Evolutionary conservation across 2,888 invertebrate genomes (phyloP).

Genomic region (Rhorus exstirpatorius): DNA sequence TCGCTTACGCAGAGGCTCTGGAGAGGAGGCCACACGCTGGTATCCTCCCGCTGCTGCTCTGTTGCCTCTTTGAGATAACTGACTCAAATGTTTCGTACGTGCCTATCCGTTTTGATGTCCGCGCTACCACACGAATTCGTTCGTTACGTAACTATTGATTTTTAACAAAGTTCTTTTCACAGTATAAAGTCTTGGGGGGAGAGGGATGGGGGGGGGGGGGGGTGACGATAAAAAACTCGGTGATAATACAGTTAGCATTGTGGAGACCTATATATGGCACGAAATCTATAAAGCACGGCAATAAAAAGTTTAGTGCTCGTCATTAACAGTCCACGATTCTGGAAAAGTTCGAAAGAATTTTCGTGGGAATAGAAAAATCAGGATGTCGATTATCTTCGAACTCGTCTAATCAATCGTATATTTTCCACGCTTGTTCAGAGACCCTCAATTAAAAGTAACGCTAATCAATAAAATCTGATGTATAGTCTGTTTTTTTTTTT

Average conservation of each 20-base stretch:
- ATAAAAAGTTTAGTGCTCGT: too few species aligned
- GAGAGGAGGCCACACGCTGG: constrained; percentile 41
- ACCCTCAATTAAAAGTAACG: too few species aligned
- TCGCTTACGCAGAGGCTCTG: constrained; percentile 49
- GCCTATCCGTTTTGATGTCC: constrained; percentile 26
- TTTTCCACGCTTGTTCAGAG: too few species aligned
- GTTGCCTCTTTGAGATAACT: constrained; percentile 63
- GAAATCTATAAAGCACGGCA: constrained; percentile 22
- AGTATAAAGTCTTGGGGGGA: not conserved
- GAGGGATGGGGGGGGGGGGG: not conserved
- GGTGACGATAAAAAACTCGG: constrained; percentile 11
- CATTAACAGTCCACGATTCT: too few species aligned
- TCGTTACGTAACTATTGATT: constrained; percentile 52
- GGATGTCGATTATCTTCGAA: too few species aligned
- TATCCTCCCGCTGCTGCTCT: constrained; percentile 22
- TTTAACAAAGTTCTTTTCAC: constrained; percentile 46
- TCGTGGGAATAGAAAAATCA: too few species aligned
- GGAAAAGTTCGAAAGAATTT: too few species aligned
- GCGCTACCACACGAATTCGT: constrained; percentile 33
- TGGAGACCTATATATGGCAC: not conserved
- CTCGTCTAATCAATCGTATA: too few species aligned
- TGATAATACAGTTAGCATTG: not conserved
- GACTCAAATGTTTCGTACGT: constrained; percentile 48
- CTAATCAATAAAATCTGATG: too few species aligned
- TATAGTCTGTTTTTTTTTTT: too few species aligned